Percentiles rank a stretch among this genome's conserved stretches.
These are phyloP conservation scores for Scyliorhinus canicula DNA, from an alignment of 2,797 vertebrate genomes.

Conservation along the genomic window DNA sequence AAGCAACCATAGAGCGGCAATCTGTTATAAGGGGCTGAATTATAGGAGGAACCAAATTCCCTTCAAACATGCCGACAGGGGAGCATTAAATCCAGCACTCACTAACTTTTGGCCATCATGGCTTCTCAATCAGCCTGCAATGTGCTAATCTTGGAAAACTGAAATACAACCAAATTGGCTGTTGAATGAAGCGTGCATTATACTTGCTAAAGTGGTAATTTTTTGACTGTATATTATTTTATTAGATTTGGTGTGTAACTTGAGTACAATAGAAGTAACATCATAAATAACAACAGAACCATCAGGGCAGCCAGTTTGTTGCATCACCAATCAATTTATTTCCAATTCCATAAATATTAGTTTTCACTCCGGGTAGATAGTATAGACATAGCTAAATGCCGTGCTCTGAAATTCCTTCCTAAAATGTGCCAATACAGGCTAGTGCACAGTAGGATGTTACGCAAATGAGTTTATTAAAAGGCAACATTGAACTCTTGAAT, in stretches of 20 bases:
- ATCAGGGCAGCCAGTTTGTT: neutral
- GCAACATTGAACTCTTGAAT: too few relatives aligned
- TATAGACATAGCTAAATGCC: too few relatives aligned
- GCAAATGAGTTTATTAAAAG: too few relatives aligned
- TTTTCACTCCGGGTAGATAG: too few relatives aligned
- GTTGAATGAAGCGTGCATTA: neutral
- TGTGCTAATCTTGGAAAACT: neutral
- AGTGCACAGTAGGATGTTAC: too few relatives aligned
- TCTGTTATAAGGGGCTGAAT: too few relatives aligned
- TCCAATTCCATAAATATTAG: too few relatives aligned
- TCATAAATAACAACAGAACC: neutral
- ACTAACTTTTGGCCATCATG: neutral
- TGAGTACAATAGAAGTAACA: neutral
- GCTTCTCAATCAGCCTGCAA: neutral
- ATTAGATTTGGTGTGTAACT: neutral
- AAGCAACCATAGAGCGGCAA: neutral
- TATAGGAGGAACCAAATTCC: too few relatives aligned
- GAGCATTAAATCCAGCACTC: neutral
- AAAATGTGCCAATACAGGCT: too few relatives aligned
- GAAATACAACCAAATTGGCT: neutral
- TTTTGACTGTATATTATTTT: neutral
- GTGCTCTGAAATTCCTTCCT: too few relatives aligned
- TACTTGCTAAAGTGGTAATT: neutral
- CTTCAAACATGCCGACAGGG: neutral
- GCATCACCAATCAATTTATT: neutral